phyloP scores from a whole-genome alignment of 2,888 invertebrate genomes.

The Saturnia pavonia region DNA sequence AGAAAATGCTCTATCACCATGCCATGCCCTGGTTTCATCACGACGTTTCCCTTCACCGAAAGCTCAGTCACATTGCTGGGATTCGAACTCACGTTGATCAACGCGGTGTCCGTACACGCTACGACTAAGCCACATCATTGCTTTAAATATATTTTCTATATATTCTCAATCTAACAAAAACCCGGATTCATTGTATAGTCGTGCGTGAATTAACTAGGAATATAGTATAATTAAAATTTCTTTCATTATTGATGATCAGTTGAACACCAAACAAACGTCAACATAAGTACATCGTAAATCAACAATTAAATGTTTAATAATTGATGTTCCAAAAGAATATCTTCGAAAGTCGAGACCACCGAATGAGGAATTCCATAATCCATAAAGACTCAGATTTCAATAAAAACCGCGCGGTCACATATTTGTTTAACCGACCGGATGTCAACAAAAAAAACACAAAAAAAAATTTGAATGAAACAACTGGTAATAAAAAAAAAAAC shows the following conservation, averaged over 20 bases:
- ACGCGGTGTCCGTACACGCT: too few relatives aligned
- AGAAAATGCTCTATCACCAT: too few relatives aligned
- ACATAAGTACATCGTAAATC: not conserved
- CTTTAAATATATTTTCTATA: too few relatives aligned
- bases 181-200: too few relatives aligned
- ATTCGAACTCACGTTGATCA: too few relatives aligned
- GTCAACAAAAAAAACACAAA: slow-evolving; percentile 41
- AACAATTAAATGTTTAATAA: slow-evolving; percentile 22
- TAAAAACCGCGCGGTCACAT: slow-evolving; percentile 48
- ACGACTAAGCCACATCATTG: too few relatives aligned
- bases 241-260: not conserved
- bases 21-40: too few relatives aligned
- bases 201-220: too few relatives aligned
- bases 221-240: too few relatives aligned
- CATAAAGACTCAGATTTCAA: slow-evolving; percentile 55
- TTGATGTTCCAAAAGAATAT: slow-evolving; percentile 29
- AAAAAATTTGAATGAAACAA: slow-evolving; percentile 47
- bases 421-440: slow-evolving; percentile 46
- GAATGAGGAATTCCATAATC: slow-evolving; percentile 46
- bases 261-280: not conserved
- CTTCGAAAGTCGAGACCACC: slow-evolving; percentile 50
- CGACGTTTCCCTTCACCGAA: too few relatives aligned
- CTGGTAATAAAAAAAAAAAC: slow-evolving; percentile 47
- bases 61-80: too few relatives aligned
- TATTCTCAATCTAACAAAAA: too few relatives aligned